Evolutionary conservation across 2,113 vertebrate species (phyloP).

Genomic region (Emydura subglobosa): DNA sequence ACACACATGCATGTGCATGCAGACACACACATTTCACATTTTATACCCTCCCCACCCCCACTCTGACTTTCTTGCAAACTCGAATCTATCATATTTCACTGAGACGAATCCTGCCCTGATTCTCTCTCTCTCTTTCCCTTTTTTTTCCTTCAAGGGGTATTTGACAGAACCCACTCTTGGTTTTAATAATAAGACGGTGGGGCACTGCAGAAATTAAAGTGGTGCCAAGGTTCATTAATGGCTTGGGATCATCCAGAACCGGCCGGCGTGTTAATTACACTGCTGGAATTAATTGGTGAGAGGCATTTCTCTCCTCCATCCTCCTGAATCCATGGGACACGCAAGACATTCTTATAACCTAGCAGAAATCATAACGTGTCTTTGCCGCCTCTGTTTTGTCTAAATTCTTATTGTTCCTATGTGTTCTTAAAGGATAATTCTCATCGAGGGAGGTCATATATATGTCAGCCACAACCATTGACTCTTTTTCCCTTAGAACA

Average conservation of each 20-base stretch:
- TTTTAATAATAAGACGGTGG: constrained; percentile 84
- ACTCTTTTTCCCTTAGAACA: not conserved
- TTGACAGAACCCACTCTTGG: constrained; percentile 79
- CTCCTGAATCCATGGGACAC: constrained; percentile 37
- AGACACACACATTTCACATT: constrained; percentile 61
- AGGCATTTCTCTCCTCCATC: constrained; percentile 58
- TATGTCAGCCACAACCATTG: not conserved
- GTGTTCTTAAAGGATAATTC: not conserved
- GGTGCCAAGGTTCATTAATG: constrained; percentile 90
- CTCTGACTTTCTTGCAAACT: constrained; percentile 81
- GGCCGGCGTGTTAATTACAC: constrained; percentile 91
- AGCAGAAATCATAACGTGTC: rapidly evolving
- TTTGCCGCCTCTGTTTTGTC: constrained; percentile 11
- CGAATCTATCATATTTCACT: constrained; percentile 86
- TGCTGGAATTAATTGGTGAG: constrained; percentile 87
- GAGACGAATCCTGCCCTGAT: constrained; percentile 80
- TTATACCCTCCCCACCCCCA: constrained; percentile 41
- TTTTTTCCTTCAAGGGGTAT: constrained; percentile 82
- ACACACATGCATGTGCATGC: not conserved
- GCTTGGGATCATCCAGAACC: constrained; percentile 79
- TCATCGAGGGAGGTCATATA: not conserved
- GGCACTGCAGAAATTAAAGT: constrained; percentile 81
- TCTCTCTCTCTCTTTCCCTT: constrained; percentile 64
- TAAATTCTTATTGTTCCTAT: not conserved
- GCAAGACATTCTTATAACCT: constrained; percentile 19